These are phyloP conservation scores for Pavo muticus DNA, from an alignment of 2,113 vertebrate species.

Conservation along the genomic window DNA sequence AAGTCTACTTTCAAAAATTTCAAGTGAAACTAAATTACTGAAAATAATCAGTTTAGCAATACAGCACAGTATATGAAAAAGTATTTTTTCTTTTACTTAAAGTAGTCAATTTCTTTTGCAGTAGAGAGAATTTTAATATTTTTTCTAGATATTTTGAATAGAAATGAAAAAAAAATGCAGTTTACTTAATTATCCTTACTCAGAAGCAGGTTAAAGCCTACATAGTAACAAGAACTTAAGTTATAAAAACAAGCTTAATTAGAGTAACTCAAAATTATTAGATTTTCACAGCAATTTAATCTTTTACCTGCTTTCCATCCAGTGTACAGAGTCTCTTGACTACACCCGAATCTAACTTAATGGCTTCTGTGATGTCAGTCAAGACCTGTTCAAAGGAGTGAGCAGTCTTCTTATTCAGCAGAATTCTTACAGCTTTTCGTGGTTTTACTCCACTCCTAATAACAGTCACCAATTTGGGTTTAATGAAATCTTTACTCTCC, in stretches of 20 bases:
- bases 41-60: background rate
- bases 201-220: background rate
- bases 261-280: background rate
- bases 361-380: conserved; percentile 96
- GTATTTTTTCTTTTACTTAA: background rate
- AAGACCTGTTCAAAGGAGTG: conserved; percentile 98
- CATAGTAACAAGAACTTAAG: background rate
- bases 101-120: background rate
- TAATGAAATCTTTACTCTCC: conserved; percentile 95
- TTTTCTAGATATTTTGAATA: background rate
- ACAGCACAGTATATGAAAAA: background rate
- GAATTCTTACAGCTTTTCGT: conserved; percentile 94
- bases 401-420: conserved; percentile 98
- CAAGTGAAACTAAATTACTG: background rate
- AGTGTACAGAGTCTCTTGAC: conserved; percentile 95
- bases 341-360: conserved; percentile 96
- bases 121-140: background rate
- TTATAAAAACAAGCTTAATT: background rate
- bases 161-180: background rate
- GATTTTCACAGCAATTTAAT: background rate
- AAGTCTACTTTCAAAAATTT: background rate
- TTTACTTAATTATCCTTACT: background rate
- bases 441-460: conserved; percentile 97
- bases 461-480: conserved; percentile 96
- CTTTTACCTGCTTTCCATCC: conserved; percentile 94